These are phyloP conservation scores for Leptarthrus brevirostris DNA, from an alignment of 2,888 invertebrate genomes.

Conservation along the genomic window DNA sequence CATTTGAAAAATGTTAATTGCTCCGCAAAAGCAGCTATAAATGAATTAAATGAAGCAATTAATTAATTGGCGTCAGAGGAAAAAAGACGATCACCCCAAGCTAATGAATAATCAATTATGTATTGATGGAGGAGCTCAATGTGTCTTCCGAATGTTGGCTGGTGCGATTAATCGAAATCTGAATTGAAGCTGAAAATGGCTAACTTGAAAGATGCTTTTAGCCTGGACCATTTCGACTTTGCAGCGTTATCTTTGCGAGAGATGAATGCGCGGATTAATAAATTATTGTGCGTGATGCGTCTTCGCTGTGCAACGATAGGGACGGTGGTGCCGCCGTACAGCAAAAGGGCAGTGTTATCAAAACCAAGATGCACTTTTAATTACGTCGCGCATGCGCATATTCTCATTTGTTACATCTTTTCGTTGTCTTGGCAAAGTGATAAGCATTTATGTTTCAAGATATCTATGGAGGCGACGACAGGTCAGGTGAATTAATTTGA, in stretches of 20 bases:
- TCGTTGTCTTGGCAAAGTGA: not conserved
- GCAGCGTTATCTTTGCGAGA: not conserved
- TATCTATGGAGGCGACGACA: constrained; percentile 16
- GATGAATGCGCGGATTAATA: constrained; percentile 31
- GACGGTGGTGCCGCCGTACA: not conserved
- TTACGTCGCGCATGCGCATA: not conserved
- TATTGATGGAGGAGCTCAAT: not conserved
- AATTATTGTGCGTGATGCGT: constrained; percentile 36
- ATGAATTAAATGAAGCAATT: constrained; percentile 48
- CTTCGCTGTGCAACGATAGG: not conserved
- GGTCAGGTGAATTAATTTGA: constrained; percentile 27
- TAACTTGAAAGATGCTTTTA: not conserved
- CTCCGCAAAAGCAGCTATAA: constrained; percentile 1
- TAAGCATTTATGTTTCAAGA: constrained; percentile 18
- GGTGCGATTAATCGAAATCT: constrained; percentile 16
- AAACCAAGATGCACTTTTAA: constrained; percentile 20
- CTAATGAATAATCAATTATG: constrained; percentile 47
- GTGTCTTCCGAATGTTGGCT: constrained; percentile 16
- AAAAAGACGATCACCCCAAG: not conserved
- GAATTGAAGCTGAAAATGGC: constrained; percentile 13
- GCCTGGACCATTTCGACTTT: not conserved
- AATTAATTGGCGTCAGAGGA: constrained; percentile 42
- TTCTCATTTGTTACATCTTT: not conserved
- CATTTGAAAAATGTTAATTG: constrained; percentile 46
- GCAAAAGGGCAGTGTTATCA: constrained; percentile 4